phyloP scores from a whole-genome alignment of 2,113 vertebrate genomes.

The Octodon degus region DNA sequence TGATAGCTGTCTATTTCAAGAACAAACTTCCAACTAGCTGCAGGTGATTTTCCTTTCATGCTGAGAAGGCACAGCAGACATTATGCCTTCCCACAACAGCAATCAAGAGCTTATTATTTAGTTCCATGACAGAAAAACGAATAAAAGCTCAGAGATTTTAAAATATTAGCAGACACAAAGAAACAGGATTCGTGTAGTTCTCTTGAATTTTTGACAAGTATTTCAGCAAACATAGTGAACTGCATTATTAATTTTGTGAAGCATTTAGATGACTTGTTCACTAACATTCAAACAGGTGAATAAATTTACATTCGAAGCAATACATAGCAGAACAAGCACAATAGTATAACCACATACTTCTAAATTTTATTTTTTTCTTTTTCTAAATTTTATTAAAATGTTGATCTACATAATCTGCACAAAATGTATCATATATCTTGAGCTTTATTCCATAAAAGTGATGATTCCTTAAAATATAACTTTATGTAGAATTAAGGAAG shows the following conservation, averaged over 20 bases:
- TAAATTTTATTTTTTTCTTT: constrained; percentile 33
- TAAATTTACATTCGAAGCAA: neutral
- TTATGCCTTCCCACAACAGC: constrained; percentile 55
- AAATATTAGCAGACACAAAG: constrained; percentile 56
- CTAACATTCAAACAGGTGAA: neutral
- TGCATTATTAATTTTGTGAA: neutral
- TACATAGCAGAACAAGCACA: neutral
- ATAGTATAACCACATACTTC: neutral
- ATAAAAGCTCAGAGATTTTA: constrained; percentile 45
- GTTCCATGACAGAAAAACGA: constrained; percentile 63
- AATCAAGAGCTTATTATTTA: constrained; percentile 67
- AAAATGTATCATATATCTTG: neutral
- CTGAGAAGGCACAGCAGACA: constrained; percentile 67
- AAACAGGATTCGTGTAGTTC: neutral
- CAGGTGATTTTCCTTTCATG: constrained; percentile 74
- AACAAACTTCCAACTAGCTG: constrained; percentile 74
- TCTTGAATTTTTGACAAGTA: neutral
- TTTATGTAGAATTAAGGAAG: neutral
- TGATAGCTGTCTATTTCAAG: constrained; percentile 70
- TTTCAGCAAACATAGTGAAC: neutral
- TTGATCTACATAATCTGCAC: neutral
- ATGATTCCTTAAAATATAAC: neutral
- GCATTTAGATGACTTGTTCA: neutral
- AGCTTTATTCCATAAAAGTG: neutral
- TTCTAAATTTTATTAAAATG: constrained; percentile 40